Base-by-base conservation (phyloP, 2,113 vertebrate genomes). In the Paradoxurus hermaphroditus region DNA sequence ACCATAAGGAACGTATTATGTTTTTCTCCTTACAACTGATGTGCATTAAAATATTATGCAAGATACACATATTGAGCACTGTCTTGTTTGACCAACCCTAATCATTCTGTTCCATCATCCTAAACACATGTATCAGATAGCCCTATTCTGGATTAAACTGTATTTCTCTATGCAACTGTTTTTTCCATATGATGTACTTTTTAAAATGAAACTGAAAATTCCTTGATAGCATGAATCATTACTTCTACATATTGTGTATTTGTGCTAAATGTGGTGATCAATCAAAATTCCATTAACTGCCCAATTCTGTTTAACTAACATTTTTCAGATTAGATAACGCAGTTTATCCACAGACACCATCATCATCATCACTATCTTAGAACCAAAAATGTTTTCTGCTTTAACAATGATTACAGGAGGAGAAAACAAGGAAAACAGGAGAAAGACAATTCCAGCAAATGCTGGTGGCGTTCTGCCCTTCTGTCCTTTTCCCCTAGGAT, bases 161-260 rank as follows among this genome's bases (percentile, higher is more conserved):
- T 31, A 36, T 51, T 79, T 63, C 51, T 79, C 34, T 23, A 81
- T 49, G 8, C 31, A 95, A 91, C 46, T 65, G 16, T 78, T 59
- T 79, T 86, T 39, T 36, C 6, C 4, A 44, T 29, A 63, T 51
- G 41, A 63, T 92, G 67, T 44, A 83, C 53, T 56, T 27, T 31
- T 92, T 92, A 73, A 73, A 59, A 90, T 90, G 44, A 95, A 65
- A 44, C 51, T 86, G 70, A 41, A 63, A n/a, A 81, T 87, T 95
- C 63, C 53, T n/a, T 87, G 34, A 81, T 44, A 73, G n/a, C 49
- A 86, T 41, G 36, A 92, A 82, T 82, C 51, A 86, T 27, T 36
- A 91, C 39, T 59, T 78, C 29, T 34, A 85, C 6, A 59, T 72
- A 72, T 70, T 63, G 46, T 73, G 11, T 27, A 92, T 39, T 82